phyloP scores from a whole-genome alignment of 2,797 vertebrate species.

The Girardinus metallicus region DNA sequence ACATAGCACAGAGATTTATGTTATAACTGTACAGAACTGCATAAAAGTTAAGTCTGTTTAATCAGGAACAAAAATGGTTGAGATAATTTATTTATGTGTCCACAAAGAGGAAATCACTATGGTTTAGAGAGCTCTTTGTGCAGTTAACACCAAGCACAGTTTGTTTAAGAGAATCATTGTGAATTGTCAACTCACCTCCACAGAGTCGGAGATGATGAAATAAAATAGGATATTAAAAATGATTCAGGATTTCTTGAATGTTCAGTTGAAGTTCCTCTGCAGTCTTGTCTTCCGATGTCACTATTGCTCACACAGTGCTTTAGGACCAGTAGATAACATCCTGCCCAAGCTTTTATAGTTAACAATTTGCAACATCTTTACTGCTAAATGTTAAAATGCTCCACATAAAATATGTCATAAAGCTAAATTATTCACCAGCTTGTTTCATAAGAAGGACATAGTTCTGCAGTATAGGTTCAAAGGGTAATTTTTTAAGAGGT shows the following conservation, averaged over 20 bases:
- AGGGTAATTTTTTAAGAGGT: not conserved
- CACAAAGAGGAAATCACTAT: not conserved
- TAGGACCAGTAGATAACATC: not conserved
- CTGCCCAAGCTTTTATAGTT: not conserved
- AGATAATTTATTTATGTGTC: not conserved
- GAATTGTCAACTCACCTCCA: not conserved
- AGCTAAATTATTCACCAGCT: not conserved
- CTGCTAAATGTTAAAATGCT: not conserved
- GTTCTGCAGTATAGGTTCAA: not conserved
- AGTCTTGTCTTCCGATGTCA: not conserved
- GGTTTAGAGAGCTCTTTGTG: not conserved
- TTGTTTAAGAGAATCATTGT: not conserved
- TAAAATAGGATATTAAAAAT: not conserved
- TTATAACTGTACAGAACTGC: too few relatives aligned
- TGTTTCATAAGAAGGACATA: not conserved
- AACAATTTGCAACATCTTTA: not conserved
- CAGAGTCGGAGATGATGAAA: not conserved
- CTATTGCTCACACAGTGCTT: not conserved
- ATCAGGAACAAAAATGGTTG: not conserved
- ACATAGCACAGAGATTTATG: too few relatives aligned
- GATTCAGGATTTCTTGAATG: not conserved
- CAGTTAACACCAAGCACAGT: not conserved
- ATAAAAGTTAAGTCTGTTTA: too few relatives aligned
- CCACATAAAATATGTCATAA: not conserved
- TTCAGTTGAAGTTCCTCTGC: not conserved